phyloP scores from a whole-genome alignment of 2,113 vertebrate genomes.

The Platysteira castanea region DNA sequence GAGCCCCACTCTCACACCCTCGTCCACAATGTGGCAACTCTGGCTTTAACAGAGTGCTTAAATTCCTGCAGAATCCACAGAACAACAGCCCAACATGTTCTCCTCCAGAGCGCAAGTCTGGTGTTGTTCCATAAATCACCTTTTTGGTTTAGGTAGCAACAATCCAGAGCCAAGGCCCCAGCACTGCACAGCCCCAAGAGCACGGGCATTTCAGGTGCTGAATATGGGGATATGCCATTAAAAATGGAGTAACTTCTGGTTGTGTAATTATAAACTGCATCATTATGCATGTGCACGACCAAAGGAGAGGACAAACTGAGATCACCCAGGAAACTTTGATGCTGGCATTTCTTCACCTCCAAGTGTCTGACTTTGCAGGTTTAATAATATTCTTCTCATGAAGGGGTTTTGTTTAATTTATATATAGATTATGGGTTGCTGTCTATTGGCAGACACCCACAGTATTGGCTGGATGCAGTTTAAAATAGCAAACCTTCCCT shows the following conservation, averaged over 20 bases:
- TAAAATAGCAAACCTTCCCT: background rate
- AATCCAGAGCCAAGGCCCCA: background rate
- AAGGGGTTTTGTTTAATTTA: conserved; percentile 40
- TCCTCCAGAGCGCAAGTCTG: background rate
- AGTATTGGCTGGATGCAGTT: background rate
- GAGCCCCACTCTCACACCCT: background rate
- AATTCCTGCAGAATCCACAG: background rate
- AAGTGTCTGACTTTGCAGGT: conserved; percentile 42
- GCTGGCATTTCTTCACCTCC: conserved; percentile 10
- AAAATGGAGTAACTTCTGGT: background rate
- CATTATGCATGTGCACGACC: background rate
- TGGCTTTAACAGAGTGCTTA: background rate
- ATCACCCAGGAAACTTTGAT: background rate
- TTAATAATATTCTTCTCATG: conserved; percentile 34
- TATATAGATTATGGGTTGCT: conserved; percentile 29
- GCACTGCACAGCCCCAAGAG: background rate
- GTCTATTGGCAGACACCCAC: conserved; percentile 3
- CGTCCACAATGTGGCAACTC: background rate
- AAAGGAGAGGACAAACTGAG: conserved; percentile 20
- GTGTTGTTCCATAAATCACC: background rate
- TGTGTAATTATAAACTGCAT: background rate
- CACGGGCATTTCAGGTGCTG: background rate
- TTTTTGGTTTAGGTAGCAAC: background rate
- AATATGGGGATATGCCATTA: background rate
- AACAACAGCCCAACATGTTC: background rate